phyloP scores from a whole-genome alignment of 92 coral and sea anemone genomes.

The Umimayanthus chanpuru region DNA sequence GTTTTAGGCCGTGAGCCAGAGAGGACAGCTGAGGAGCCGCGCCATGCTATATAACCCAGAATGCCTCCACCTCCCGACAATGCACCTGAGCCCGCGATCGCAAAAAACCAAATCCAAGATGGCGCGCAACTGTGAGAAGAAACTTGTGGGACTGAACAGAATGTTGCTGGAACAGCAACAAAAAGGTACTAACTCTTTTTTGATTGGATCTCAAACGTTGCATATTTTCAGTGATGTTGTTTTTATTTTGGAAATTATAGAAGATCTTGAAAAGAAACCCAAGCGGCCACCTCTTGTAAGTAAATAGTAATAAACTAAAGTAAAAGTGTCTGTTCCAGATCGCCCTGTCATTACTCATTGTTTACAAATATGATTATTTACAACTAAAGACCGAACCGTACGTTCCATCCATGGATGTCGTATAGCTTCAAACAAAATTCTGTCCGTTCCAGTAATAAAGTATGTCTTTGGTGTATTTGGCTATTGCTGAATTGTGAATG shows the following conservation, averaged over 20 bases:
- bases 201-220: not conserved
- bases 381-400: too few species aligned
- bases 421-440: too few species aligned
- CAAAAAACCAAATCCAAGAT: slow-evolving; percentile 64
- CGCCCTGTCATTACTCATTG: too few species aligned
- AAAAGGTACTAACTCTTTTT: slow-evolving; percentile 68
- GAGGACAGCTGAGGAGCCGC: slow-evolving; percentile 74
- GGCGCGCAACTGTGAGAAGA: slow-evolving; percentile 95
- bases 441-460: too few species aligned
- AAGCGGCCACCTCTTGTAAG: slow-evolving; percentile 87
- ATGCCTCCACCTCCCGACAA: slow-evolving; percentile 40
- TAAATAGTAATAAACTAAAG: not conserved
- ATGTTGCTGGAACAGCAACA: slow-evolving; percentile 82
- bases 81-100: slow-evolving; percentile 62
- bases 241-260: slow-evolving; percentile 48
- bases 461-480: too few species aligned
- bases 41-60: slow-evolving; percentile 46
- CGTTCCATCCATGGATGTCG: too few species aligned
- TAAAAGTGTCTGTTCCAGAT: too few species aligned
- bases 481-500: too few species aligned
- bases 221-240: not conserved
- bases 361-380: too few species aligned
- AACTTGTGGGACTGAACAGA: slow-evolving; percentile 86
- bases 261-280: slow-evolving; percentile 73
- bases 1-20: slow-evolving; percentile 75